Base-by-base conservation (phyloP, 2,888 invertebrate genomes). In the Odontomyia ornata region DNA sequence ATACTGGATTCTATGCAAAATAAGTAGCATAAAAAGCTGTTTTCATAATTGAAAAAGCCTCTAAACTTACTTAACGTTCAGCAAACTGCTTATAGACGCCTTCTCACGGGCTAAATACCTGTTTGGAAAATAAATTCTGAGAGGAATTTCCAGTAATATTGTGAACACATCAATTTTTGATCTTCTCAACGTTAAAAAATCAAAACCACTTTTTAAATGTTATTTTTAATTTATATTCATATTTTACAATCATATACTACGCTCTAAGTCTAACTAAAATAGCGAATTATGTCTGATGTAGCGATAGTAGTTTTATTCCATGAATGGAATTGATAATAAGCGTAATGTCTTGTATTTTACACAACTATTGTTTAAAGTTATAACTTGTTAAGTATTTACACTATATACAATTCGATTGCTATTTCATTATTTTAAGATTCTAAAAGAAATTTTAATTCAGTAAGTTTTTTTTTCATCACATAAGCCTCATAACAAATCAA, bases 141-240 rank as follows among this genome's bases (percentile, higher is more conserved):
- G n/a, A n/a, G n/a, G n/a, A n/a, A n/a, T n/a, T n/a, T n/a, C n/a
- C n/a, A n/a, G n/a, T n/a, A n/a, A n/a, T n/a, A n/a, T n/a, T 36
- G 36, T 9, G 9, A 36, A 5, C 36, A 9, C 3, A 36, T 36
- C 36, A 3, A 5, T 5, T 9, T 36, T 36, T 36, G 5, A 36
- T 36, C 36, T 36, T 36, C 36, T 36, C 9, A 36, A 36, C n/a
- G n/a, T 36, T 5, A 36, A 36, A 36, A 3, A 36, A 56, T n/a
- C n/a, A 18, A 56, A 56, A 56, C 0, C 0, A 15, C 21, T 60
- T 60, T 23, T 5, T 13, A 18, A 7, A 28, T 64, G n/a, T 27
- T 64, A 64, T 25, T 47, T 69, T 46, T 43, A 64, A 64, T 72
- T 30, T 73, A 36, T 73, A 73, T 73, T 57, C 57, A 73, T 57